Evolutionary conservation across 2,113 vertebrate genomes (phyloP).

Genomic region (Atlantisia rogersi): DNA sequence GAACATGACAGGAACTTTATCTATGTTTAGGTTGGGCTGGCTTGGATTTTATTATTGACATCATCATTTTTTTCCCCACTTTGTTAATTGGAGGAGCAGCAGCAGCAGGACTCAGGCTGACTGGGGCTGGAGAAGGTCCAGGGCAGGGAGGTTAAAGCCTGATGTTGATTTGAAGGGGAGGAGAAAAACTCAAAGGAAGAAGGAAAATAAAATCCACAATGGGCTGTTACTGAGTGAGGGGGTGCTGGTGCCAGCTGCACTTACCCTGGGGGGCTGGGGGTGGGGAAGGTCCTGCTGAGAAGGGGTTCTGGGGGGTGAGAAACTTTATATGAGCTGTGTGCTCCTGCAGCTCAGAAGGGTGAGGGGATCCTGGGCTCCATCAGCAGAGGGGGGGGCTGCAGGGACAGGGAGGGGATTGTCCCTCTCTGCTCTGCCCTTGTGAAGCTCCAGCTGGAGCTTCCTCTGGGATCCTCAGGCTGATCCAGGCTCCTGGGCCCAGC

Average conservation of each 20-base stretch:
- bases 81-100: background rate
- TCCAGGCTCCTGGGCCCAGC: background rate
- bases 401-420: no score
- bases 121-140: background rate
- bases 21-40: background rate
- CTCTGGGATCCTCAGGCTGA: background rate
- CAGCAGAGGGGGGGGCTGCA: no score
- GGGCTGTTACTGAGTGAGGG: background rate
- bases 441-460: background rate
- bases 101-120: background rate
- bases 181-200: no score
- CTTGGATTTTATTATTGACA: background rate
- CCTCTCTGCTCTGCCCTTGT: no score
- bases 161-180: background rate
- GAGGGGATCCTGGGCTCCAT: no score
- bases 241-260: background rate
- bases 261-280: accelerated
- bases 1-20: background rate
- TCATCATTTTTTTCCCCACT: background rate
- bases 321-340: no score
- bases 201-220: background rate
- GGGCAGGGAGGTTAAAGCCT: background rate
- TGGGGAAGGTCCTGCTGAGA: background rate
- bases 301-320: no score
- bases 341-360: no score